A percentile compares a stretch with the other conserved stretches of the same genome.
Conservation (phyloP, 2,113 vertebrate species). For the Microcebus griseorufus region DNA sequence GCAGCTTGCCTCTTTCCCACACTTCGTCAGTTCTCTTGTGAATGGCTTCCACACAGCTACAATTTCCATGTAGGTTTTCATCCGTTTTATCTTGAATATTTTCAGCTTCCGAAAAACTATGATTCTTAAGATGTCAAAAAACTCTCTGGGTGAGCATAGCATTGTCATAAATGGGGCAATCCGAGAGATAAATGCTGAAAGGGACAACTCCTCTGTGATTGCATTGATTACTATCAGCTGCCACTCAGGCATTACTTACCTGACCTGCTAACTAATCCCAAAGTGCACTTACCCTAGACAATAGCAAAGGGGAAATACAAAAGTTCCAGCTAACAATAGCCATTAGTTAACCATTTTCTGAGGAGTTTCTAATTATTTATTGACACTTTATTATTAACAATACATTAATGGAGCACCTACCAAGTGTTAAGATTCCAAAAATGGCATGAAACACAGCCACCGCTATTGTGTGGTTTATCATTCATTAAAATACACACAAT, state of each 20-base stretch:
- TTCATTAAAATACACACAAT: background rate
- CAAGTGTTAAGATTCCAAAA: background rate
- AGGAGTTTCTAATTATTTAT: background rate
- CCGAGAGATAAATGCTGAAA: background rate
- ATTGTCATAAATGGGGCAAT: background rate
- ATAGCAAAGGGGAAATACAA: background rate
- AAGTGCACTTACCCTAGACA: background rate
- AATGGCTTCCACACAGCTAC: background rate
- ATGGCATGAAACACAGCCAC: background rate
- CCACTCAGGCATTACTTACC: background rate
- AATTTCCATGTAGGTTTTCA: background rate
- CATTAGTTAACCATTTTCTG: constrained; percentile 3
- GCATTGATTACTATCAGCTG: background rate
- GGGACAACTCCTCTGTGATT: background rate
- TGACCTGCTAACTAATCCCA: background rate
- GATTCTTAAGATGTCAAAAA: constrained; percentile 47
- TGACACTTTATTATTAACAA: background rate
- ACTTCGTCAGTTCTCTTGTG: background rate
- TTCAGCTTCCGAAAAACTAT: constrained; percentile 39
- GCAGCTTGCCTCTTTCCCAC: background rate
- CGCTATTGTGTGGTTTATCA: background rate
- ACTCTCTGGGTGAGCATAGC: background rate
- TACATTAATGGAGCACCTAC: background rate
- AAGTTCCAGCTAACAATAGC: background rate
- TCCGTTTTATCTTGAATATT: constrained; percentile 4